phyloP scores from a whole-genome alignment of 2,888 invertebrate genomes.

The Metopia argyrocephala region DNA sequence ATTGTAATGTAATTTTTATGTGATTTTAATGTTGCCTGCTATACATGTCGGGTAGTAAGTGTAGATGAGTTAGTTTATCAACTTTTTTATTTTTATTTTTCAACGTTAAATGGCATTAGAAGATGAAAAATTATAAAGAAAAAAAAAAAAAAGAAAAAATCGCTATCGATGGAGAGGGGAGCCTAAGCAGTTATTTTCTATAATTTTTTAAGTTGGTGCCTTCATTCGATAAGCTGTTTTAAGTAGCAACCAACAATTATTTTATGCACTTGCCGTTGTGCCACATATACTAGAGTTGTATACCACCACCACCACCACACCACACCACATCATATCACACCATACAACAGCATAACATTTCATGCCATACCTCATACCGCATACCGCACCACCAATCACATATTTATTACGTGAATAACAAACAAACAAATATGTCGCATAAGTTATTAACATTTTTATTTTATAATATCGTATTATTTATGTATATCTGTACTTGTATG shows the following conservation, averaged over 20 bases:
- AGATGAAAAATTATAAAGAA: neutral
- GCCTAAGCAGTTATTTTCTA: conserved; percentile 47
- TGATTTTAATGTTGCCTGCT: conserved; percentile 44
- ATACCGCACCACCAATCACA: conserved; percentile 26
- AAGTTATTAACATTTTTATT: neutral
- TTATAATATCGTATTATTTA: neutral
- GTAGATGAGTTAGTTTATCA: conserved; percentile 33
- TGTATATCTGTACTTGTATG: conserved; percentile 37
- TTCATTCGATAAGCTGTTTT: conserved; percentile 13
- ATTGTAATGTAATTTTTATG: conserved; percentile 41
- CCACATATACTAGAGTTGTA: conserved; percentile 38
- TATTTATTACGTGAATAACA: neutral
- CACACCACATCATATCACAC: conserved; percentile 22
- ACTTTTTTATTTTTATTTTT: neutral
- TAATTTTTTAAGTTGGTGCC: conserved; percentile 4
- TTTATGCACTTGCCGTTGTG: conserved; percentile 41
- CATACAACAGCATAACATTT: no score
- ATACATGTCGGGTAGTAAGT: conserved; percentile 18
- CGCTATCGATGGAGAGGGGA: neutral
- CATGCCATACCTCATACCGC: neutral
- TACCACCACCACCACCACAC: neutral
- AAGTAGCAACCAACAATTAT: conserved; percentile 25
- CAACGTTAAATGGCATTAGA: conserved; percentile 10
- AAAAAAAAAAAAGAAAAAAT: neutral
- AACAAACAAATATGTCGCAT: neutral